phyloP scores from a whole-genome alignment of 2,113 vertebrate species.

The Uropsilus gracilis region DNA sequence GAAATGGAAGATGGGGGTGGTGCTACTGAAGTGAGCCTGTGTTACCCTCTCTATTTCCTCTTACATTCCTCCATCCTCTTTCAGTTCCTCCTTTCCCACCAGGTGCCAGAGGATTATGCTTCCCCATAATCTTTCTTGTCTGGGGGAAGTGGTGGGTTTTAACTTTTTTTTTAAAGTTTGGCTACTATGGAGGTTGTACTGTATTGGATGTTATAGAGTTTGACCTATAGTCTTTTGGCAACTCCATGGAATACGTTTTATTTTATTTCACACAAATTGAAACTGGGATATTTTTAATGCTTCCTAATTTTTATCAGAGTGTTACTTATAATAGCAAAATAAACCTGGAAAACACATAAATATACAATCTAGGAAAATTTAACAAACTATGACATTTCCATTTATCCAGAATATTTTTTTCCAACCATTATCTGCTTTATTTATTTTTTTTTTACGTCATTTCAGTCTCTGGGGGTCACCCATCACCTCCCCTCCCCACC shows the following conservation, averaged over 20 bases:
- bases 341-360: background rate
- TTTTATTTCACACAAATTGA: background rate
- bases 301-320: background rate
- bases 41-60: slow-evolving; percentile 66
- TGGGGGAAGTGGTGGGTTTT: slow-evolving; percentile 43
- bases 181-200: background rate
- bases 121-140: slow-evolving; percentile 45
- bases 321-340: slow-evolving; percentile 33
- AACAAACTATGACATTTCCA: background rate
- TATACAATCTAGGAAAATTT: background rate
- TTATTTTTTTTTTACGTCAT: too few relatives aligned
- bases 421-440: too few relatives aligned
- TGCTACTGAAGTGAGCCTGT: background rate
- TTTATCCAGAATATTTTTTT: slow-evolving; percentile 34
- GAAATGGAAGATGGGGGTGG: background rate
- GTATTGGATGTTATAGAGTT: background rate
- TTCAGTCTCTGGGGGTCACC: too few relatives aligned
- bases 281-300: too few relatives aligned
- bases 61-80: slow-evolving; percentile 40
- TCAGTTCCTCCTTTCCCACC: slow-evolving; percentile 76
- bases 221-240: background rate
- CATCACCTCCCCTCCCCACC: too few relatives aligned
- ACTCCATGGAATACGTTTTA: background rate
- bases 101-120: slow-evolving; percentile 56
- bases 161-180: background rate